phyloP scores from a whole-genome alignment of 2,888 invertebrate genomes.

The Drosophila melanosoma region DNA sequence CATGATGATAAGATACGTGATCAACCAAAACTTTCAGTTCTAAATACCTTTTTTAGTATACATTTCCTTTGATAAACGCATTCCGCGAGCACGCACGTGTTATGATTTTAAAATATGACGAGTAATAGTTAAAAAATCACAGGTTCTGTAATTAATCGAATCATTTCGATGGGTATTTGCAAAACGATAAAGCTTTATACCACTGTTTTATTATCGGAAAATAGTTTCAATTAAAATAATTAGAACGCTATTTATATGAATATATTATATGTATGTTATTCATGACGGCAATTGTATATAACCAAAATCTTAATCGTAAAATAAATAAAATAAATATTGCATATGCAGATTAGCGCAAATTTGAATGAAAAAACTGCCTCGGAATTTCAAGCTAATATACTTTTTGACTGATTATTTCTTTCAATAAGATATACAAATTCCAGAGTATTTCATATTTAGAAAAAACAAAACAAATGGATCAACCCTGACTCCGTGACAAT shows the following conservation, averaged over 20 bases:
- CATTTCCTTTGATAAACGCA: constrained; percentile 48
- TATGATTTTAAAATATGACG: constrained; percentile 29
- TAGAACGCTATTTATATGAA: constrained; percentile 64
- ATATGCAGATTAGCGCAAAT: constrained; percentile 11
- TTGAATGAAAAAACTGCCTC: neutral
- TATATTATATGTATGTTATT: constrained; percentile 59
- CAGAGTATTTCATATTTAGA: neutral
- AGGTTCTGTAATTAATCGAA: constrained; percentile 27
- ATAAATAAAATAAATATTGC: constrained; percentile 52
- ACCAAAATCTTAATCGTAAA: constrained; percentile 52
- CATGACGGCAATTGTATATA: constrained; percentile 69
- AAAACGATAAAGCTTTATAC: constrained; percentile 65
- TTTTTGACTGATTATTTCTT: neutral
- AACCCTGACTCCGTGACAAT: constrained; percentile 58
- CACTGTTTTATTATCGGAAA: constrained; percentile 47
- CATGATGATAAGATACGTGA: constrained; percentile 16
- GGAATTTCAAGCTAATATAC: neutral
- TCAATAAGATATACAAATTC: neutral
- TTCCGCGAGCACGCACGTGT: constrained; percentile 50
- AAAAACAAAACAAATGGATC: constrained; percentile 8
- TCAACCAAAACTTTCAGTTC: constrained; percentile 24
- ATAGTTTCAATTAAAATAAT: constrained; percentile 72
- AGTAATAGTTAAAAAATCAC: constrained; percentile 18
- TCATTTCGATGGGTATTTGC: constrained; percentile 36
- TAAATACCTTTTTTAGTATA: constrained; percentile 3